Evolutionary conservation across 2,888 invertebrate species (phyloP).

Genomic region (Brenthis daphne): DNA sequence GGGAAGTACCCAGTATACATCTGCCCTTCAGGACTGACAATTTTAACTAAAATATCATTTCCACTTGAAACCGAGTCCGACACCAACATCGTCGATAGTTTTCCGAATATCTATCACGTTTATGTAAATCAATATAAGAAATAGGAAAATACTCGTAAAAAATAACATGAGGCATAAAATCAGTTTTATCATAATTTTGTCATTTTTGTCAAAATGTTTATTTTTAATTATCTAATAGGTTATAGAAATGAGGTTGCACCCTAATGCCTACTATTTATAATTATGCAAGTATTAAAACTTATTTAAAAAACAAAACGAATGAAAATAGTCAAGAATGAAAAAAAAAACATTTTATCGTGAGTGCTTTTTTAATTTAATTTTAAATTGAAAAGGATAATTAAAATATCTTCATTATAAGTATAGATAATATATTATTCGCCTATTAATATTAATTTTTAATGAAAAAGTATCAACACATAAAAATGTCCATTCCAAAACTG

Average conservation of each 20-base stretch:
- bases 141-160: conserved; percentile 56
- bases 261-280: no score
- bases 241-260: conserved; percentile 4
- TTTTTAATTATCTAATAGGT: neutral
- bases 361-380: no score
- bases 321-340: no score
- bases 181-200: conserved; percentile 58
- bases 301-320: no score
- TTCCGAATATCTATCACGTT: conserved; percentile 40
- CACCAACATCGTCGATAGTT: conserved; percentile 56
- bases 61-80: conserved; percentile 58
- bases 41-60: conserved; percentile 62
- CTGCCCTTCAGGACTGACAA: conserved; percentile 70
- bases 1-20: conserved; percentile 62
- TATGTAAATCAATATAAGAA: conserved; percentile 49
- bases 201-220: conserved; percentile 38
- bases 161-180: conserved; percentile 52
- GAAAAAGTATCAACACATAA: no score
- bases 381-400: no score
- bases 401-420: no score
- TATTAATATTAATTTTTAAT: no score
- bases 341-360: no score
- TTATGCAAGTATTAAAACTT: no score
- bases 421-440: no score
- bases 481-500: no score